Evolutionary conservation across 2,888 invertebrate genomes (phyloP).

Genomic region (Chrysolina oricalcia): DNA sequence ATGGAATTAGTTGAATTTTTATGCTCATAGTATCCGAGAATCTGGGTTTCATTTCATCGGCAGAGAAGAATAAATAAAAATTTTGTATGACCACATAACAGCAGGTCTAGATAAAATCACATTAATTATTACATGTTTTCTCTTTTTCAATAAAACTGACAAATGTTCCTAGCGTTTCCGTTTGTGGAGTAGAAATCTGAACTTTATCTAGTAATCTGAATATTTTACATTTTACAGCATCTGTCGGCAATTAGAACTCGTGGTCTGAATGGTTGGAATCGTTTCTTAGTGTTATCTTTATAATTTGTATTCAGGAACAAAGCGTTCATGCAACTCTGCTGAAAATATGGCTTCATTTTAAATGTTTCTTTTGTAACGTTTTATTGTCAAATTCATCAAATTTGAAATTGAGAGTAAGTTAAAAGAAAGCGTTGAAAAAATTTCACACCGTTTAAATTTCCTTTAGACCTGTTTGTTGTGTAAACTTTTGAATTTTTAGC

Average conservation of each 20-base stretch:
- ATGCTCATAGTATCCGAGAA: not conserved
- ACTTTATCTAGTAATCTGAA: not conserved
- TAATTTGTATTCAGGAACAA: not conserved
- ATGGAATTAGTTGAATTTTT: not conserved
- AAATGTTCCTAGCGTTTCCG: slow-evolving; percentile 5
- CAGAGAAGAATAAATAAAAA: not conserved
- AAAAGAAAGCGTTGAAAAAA: too few relatives aligned
- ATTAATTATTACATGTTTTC: slow-evolving; percentile 12
- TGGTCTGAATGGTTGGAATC: not conserved
- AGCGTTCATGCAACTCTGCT: not conserved
- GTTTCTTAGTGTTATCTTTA: not conserved
- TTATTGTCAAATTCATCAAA: too few relatives aligned
- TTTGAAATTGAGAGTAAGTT: too few relatives aligned
- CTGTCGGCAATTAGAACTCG: not conserved
- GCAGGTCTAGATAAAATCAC: not conserved
- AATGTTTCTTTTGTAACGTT: too few relatives aligned
- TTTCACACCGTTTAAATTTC: too few relatives aligned
- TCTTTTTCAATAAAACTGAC: slow-evolving; percentile 5
- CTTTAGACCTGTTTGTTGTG: too few relatives aligned
- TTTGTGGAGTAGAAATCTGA: slow-evolving; percentile 2
- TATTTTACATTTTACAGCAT: slow-evolving; percentile 3
- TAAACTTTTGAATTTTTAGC: too few relatives aligned
- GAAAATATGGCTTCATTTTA: not conserved
- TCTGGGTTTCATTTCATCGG: not conserved
- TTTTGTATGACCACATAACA: not conserved